Conservation (phyloP, 2,797 vertebrate genomes). For the Myotis myotis region DNA sequence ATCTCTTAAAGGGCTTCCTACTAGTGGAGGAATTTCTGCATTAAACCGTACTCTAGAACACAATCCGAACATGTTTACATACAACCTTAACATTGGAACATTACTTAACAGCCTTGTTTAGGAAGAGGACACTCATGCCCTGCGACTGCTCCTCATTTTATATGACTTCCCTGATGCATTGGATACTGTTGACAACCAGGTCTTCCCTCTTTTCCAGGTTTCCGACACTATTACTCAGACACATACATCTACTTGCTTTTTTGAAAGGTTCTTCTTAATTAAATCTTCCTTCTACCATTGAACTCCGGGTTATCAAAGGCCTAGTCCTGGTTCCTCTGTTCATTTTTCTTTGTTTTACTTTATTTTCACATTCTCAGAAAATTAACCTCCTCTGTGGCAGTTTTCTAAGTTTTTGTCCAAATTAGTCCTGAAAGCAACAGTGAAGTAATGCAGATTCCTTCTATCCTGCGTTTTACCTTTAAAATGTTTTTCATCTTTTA, state of each 20-base stretch:
- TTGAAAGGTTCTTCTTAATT: constrained; percentile 6
- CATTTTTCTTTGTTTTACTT: neutral
- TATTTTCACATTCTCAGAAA: neutral
- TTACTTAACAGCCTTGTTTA: neutral
- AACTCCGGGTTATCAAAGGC: neutral
- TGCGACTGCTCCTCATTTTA: neutral
- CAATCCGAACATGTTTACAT: neutral
- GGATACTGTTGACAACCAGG: neutral
- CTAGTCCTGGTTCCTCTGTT: neutral
- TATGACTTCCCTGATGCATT: neutral
- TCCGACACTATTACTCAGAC: neutral
- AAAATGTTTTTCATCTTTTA: neutral
- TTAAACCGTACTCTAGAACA: neutral
- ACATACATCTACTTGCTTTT: neutral
- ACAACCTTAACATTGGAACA: neutral
- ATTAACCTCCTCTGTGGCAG: neutral
- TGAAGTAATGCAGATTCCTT: neutral
- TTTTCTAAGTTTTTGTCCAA: neutral
- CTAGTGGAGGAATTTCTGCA: constrained; percentile 32
- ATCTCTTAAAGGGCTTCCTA: constrained; percentile 42
- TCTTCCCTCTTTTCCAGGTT: neutral
- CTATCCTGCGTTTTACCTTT: neutral
- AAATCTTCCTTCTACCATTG: neutral
- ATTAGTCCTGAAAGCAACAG: neutral
- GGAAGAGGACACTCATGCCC: neutral